phyloP scores from a whole-genome alignment of 2,113 vertebrate genomes.

The Dasyprocta punctata region DNA sequence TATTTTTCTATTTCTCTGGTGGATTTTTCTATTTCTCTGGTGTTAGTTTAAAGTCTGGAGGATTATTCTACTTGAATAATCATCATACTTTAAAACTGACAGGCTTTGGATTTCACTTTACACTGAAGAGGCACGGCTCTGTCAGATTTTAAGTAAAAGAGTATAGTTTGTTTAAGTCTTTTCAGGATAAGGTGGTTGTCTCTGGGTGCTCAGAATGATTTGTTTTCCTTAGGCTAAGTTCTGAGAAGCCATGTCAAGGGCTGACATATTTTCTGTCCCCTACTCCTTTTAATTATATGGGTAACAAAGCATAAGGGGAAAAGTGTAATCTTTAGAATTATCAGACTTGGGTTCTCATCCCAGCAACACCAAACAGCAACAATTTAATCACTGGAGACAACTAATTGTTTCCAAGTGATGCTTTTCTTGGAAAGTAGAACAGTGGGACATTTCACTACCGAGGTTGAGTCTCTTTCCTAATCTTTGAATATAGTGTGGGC shows the following conservation, averaged over 20 bases:
- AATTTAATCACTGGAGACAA: neutral
- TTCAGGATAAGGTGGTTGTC: neutral
- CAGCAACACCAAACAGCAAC: neutral
- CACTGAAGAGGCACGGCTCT: neutral
- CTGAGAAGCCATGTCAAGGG: neutral
- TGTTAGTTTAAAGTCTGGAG: too few species aligned
- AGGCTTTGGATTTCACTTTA: constrained; percentile 52
- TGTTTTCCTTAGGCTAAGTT: constrained; percentile 46
- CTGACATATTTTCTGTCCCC: neutral
- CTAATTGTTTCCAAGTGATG: neutral
- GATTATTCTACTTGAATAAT: too few species aligned
- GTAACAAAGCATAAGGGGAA: neutral
- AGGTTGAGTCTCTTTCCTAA: neutral
- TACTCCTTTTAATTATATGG: neutral
- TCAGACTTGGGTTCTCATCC: neutral
- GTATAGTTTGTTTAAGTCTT: constrained; percentile 16
- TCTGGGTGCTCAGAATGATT: neutral
- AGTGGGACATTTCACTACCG: neutral
- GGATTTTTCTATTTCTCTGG: constrained; percentile 39
- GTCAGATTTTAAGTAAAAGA: constrained; percentile 47
- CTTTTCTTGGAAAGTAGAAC: neutral
- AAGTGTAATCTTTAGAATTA: neutral
- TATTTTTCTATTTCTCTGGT: constrained; percentile 35
- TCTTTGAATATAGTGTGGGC: neutral
- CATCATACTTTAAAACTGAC: constrained; percentile 4